Evolutionary conservation across 2,113 vertebrate species (phyloP).

Genomic region (Catagonus wagneri): DNA sequence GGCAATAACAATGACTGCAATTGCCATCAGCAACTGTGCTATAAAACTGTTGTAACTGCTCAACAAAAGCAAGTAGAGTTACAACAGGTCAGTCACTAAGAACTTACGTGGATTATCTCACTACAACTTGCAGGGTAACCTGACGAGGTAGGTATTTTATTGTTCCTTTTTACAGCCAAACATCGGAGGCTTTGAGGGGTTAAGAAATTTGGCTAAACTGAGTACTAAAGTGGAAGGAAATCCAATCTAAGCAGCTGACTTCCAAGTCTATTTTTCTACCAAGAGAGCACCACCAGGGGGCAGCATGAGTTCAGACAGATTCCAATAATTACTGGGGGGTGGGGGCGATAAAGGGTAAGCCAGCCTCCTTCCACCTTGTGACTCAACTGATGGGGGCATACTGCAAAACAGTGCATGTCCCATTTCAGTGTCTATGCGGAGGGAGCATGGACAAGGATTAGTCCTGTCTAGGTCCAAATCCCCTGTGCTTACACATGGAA

Average conservation of each 20-base stretch:
- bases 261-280: not conserved
- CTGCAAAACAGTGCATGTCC: not conserved
- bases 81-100: not conserved
- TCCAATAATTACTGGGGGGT: not conserved
- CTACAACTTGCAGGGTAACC: not conserved
- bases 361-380: not conserved
- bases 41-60: not conserved
- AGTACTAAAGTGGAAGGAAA: not conserved
- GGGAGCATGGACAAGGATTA: not conserved
- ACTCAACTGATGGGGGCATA: not conserved
- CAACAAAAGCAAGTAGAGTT: not conserved
- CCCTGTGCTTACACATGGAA: not conserved
- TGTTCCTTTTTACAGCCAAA: not conserved
- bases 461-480: not conserved
- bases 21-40: too few species aligned
- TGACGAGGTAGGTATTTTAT: not conserved
- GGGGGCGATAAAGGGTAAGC: not conserved
- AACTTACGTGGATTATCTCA: not conserved
- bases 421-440: not conserved
- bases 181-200: not conserved
- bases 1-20: too few species aligned
- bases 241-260: not conserved
- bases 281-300: not conserved
- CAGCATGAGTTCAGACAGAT: not conserved
- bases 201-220: not conserved